phyloP scores from a whole-genome alignment of 1,140 invertebrate genomes.

The Lepidurus apus region DNA sequence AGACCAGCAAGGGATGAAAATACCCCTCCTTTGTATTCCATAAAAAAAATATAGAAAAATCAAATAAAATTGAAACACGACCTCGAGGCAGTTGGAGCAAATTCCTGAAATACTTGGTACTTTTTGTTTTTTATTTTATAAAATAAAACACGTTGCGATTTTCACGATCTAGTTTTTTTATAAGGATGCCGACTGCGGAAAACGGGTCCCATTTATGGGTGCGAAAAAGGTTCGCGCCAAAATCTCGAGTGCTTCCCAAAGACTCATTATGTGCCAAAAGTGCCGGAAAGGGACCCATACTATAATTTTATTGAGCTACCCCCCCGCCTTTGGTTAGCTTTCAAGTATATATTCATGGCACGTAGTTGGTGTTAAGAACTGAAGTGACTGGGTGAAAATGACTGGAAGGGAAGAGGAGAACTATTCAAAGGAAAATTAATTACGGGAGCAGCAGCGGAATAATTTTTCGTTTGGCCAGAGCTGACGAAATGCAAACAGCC shows the following conservation, averaged over 20 bases:
- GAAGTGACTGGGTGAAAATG: slow-evolving; percentile 11
- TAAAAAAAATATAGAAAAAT: too few species aligned
- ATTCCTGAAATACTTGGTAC: too few species aligned
- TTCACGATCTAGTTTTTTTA: too few species aligned
- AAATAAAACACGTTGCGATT: too few species aligned
- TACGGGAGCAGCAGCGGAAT: background rate
- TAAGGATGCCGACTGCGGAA: background rate
- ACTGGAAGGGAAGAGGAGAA: background rate
- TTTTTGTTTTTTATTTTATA: too few species aligned
- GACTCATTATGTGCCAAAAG: background rate
- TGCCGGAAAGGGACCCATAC: background rate
- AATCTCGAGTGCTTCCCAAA: slow-evolving; percentile 2
- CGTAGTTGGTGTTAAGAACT: background rate
- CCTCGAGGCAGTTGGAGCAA: too few species aligned
- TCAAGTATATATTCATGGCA: slow-evolving; percentile 5
- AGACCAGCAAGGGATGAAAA: background rate
- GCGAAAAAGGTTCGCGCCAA: background rate
- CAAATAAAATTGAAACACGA: too few species aligned
- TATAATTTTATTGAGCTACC: background rate
- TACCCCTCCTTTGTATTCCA: too few species aligned
- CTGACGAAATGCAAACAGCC: background rate
- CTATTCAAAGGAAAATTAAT: background rate
- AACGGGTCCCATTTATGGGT: background rate
- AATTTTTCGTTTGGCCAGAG: slow-evolving; percentile 12
- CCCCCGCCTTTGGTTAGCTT: background rate